These are phyloP conservation scores for Mellivora capensis DNA, from an alignment of 2,113 vertebrate genomes.

Conservation along the genomic window DNA sequence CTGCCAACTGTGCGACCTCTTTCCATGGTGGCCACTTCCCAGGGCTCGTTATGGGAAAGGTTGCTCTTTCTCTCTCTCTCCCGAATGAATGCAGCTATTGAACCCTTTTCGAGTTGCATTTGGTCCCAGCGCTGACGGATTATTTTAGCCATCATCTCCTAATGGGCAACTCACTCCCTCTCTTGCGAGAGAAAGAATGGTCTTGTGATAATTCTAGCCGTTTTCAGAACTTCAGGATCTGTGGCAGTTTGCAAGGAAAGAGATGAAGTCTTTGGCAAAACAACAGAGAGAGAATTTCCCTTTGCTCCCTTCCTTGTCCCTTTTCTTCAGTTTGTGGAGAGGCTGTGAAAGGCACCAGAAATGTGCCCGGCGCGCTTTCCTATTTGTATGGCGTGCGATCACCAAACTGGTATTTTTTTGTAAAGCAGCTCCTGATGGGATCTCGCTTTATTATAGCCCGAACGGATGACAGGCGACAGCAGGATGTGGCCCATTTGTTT, in stretches of 20 bases:
- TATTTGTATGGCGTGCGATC: not conserved
- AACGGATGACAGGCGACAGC: not conserved
- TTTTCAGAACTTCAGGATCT: conserved; percentile 79
- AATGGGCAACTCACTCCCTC: conserved; percentile 82
- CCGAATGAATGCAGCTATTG: conserved; percentile 83
- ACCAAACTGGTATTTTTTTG: not conserved
- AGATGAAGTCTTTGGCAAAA: conserved; percentile 75
- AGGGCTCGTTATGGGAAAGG: conserved; percentile 78
- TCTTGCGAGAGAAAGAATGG: conserved; percentile 77
- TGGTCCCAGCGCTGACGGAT: conserved; percentile 70
- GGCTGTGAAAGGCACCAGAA: conserved; percentile 32
- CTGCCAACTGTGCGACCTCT: conserved; percentile 73
- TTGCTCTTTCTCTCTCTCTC: conserved; percentile 71
- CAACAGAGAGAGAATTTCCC: conserved; percentile 59
- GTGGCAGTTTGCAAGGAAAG: conserved; percentile 58
- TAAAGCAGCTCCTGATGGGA: not conserved
- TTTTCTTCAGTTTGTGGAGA: conserved; percentile 28
- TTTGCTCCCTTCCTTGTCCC: conserved; percentile 41
- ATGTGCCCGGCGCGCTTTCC: not conserved
- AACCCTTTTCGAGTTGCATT: conserved; percentile 78
- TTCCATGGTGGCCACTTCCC: conserved; percentile 71
- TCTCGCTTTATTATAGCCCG: not conserved
- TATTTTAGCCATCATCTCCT: conserved; percentile 77
- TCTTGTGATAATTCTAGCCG: conserved; percentile 75
- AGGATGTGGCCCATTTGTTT: not conserved